Conservation (phyloP, 2,888 invertebrate species). For the Hofmannophila pseudospretella region DNA sequence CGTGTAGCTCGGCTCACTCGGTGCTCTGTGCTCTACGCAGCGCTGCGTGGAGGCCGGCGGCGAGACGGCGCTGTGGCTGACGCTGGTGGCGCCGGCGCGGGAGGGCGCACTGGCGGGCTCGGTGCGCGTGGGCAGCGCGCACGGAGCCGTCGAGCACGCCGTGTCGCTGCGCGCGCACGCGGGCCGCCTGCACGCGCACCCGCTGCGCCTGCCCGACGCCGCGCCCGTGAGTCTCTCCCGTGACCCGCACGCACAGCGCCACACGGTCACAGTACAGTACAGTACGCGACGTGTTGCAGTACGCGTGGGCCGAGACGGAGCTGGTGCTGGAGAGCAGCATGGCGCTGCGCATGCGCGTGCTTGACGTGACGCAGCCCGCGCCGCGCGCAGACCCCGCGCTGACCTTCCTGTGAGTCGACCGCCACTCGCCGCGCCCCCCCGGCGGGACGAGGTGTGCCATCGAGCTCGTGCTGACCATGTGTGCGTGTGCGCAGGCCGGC, state of each 20-base stretch:
- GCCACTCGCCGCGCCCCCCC: too few relatives aligned
- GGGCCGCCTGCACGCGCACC: constrained; percentile 13
- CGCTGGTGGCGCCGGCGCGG: constrained; percentile 39
- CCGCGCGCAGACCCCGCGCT: constrained; percentile 76
- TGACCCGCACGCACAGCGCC: neutral
- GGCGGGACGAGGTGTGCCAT: neutral
- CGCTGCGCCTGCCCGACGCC: constrained; percentile 11
- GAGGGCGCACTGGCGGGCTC: constrained; percentile 27
- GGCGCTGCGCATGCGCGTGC: constrained; percentile 87
- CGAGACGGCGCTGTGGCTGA: constrained; percentile 24
- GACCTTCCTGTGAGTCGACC: constrained; percentile 59
- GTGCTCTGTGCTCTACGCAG: too few relatives aligned
- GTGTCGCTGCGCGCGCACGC: constrained; percentile 18
- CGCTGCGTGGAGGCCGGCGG: constrained; percentile 23
- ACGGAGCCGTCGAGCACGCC: constrained; percentile 13
- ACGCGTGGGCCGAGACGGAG: constrained; percentile 77
- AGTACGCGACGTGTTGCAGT: constrained; percentile 23
- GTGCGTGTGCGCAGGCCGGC: neutral
- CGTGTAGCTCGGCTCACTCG: neutral
- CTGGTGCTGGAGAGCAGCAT: constrained; percentile 90
- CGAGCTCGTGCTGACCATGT: neutral
- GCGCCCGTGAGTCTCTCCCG: constrained; percentile 12
- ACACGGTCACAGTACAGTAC: neutral
- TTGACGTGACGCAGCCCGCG: constrained; percentile 75
- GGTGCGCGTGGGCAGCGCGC: constrained; percentile 14